Evolutionary conservation across 2,797 vertebrate genomes (phyloP).

Genomic region (Sebastes trivittatus): DNA sequence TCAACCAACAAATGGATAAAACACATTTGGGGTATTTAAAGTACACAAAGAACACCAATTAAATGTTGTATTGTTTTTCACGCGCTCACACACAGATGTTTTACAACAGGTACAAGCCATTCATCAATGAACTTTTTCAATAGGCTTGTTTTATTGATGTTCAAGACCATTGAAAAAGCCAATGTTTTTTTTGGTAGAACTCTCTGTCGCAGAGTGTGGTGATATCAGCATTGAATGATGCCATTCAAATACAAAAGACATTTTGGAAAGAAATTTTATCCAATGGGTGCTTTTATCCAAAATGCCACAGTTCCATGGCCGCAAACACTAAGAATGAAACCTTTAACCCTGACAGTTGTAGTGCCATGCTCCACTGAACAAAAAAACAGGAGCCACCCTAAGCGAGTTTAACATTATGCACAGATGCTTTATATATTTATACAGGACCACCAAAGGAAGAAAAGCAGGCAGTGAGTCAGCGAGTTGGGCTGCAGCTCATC

Average conservation of each 20-base stretch:
- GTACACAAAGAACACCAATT: not conserved
- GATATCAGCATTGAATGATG: not conserved
- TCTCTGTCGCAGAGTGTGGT: not conserved
- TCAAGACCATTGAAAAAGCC: not conserved
- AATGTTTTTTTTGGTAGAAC: not conserved
- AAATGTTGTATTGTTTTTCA: not conserved
- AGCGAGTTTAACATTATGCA: constrained; percentile 26
- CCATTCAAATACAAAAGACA: not conserved
- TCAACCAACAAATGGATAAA: not conserved
- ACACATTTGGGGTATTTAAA: not conserved
- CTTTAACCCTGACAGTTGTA: constrained; percentile 20
- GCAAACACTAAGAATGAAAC: constrained; percentile 5
- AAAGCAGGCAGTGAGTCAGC: constrained; percentile 21
- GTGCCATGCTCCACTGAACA: not conserved
- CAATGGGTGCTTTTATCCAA: not conserved
- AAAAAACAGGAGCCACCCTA: constrained; percentile 14
- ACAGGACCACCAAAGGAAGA: not conserved
- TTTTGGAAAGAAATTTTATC: not conserved
- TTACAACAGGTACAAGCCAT: not conserved
- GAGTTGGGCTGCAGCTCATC: constrained; percentile 41
- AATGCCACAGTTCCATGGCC: not conserved
- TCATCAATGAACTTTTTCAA: not conserved
- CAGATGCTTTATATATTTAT: constrained; percentile 9
- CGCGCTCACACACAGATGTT: not conserved
- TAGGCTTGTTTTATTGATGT: not conserved